Conservation (phyloP, 2,113 vertebrate genomes). For the Heloderma charlesbogerti region DNA sequence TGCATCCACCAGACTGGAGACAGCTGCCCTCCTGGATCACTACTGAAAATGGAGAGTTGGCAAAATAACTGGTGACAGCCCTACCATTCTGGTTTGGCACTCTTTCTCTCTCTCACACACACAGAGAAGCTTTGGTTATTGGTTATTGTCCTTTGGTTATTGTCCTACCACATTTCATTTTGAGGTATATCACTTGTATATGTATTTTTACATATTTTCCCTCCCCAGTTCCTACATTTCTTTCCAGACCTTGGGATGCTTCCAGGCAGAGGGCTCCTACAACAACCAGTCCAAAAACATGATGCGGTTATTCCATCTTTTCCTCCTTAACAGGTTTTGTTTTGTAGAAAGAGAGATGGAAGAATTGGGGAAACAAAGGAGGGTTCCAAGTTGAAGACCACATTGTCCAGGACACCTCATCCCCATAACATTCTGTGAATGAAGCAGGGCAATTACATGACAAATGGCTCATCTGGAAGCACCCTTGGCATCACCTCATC, state of each 20-base stretch:
- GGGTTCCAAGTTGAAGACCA: no score
- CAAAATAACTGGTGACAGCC: not conserved
- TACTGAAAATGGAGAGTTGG: not conserved
- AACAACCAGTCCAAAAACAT: no score
- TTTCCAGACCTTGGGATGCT: not conserved
- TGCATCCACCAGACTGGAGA: no score
- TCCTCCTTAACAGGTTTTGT: no score
- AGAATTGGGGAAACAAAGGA: no score
- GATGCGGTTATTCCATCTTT: no score
- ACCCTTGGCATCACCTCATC: not conserved
- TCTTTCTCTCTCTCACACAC: not conserved
- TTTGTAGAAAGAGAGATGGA: no score
- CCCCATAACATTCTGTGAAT: no score
- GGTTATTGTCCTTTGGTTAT: not conserved
- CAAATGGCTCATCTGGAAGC: no score
- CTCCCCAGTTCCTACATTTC: not conserved
- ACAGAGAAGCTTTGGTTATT: not conserved
- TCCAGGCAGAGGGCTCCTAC: no score
- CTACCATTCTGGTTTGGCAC: not conserved
- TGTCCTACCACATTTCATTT: not conserved
- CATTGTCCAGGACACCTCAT: no score
- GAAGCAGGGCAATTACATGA: no score
- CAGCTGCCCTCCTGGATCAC: not conserved
- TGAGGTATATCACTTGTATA: not conserved
- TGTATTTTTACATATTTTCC: not conserved